Percentiles rank a stretch among this genome's conserved stretches.
phyloP scores from a whole-genome alignment of 1,140 invertebrate species.

The Papilio helenus region DNA sequence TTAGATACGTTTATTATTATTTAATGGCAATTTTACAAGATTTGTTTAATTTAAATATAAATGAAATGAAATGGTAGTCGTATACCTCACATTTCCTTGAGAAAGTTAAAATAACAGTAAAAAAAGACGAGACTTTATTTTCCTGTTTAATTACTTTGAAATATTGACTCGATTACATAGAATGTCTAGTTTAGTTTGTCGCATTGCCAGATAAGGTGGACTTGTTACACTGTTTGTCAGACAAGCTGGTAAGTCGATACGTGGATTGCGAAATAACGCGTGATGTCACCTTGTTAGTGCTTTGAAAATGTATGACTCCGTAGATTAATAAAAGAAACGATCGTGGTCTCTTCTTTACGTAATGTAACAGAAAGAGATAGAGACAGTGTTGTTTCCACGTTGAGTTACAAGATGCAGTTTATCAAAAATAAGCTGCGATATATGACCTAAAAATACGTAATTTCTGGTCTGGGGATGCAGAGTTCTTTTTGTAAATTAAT shows the following conservation, averaged over 20 bases:
- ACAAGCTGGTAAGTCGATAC: not conserved
- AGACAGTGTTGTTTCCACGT: not conserved
- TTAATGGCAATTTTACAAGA: too few species aligned
- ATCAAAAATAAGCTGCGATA: not conserved
- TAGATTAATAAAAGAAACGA: too few species aligned
- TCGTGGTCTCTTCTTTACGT: not conserved
- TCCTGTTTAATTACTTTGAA: constrained; percentile 15
- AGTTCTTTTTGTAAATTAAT: not conserved
- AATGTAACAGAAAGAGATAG: not conserved
- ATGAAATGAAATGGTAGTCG: too few species aligned
- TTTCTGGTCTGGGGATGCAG: too few species aligned
- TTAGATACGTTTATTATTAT: not conserved
- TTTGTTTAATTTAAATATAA: too few species aligned
- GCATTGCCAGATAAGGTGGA: constrained; percentile 9
- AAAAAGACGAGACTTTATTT: not conserved
- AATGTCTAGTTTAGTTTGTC: constrained; percentile 19
- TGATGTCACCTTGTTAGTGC: not conserved
- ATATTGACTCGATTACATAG: not conserved
- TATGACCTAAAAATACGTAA: too few species aligned
- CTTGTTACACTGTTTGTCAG: not conserved
- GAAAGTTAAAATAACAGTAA: not conserved
- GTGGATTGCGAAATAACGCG: constrained; percentile 18
- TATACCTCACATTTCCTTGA: too few species aligned
- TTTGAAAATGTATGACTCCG: not conserved
- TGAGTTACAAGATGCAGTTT: too few species aligned